These are phyloP conservation scores for Megamerina dolium DNA, from an alignment of 2,888 invertebrate species.

Conservation along the genomic window DNA sequence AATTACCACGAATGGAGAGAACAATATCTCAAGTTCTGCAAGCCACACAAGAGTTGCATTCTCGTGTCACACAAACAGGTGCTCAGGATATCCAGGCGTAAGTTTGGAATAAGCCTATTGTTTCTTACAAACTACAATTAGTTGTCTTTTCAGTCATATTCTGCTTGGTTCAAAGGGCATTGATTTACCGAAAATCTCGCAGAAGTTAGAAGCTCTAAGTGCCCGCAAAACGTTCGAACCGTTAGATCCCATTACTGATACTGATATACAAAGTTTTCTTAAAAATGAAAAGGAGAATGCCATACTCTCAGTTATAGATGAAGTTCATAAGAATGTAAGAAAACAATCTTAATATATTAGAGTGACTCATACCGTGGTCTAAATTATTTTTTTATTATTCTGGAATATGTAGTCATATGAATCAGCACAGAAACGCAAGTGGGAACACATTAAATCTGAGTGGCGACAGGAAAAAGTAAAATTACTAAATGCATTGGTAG, in stretches of 20 bases:
- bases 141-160: conserved; percentile 61
- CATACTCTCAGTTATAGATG: conserved; percentile 83
- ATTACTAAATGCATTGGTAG: conserved; percentile 81
- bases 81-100: conserved; percentile 86
- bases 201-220: conserved; percentile 82
- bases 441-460: conserved; percentile 78
- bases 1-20: conserved; percentile 78
- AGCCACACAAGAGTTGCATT: conserved; percentile 82
- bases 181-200: conserved; percentile 87
- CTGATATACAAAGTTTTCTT: conserved; percentile 83
- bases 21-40: conserved; percentile 87
- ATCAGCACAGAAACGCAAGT: conserved; percentile 60
- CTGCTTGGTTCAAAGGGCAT: conserved; percentile 87
- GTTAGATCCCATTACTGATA: conserved; percentile 82
- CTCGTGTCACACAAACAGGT: conserved; percentile 76
- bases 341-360: background rate
- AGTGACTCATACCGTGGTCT: background rate
- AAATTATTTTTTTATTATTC: background rate
- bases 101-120: conserved; percentile 12
- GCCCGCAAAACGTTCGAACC: conserved; percentile 83
- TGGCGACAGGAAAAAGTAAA: conserved; percentile 90
- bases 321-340: conserved; percentile 74
- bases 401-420: conserved; percentile 60
- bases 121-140: background rate
- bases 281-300: conserved; percentile 93